Conservation (phyloP, 2,797 vertebrate species). For the Eleutherodactylus coqui region DNA sequence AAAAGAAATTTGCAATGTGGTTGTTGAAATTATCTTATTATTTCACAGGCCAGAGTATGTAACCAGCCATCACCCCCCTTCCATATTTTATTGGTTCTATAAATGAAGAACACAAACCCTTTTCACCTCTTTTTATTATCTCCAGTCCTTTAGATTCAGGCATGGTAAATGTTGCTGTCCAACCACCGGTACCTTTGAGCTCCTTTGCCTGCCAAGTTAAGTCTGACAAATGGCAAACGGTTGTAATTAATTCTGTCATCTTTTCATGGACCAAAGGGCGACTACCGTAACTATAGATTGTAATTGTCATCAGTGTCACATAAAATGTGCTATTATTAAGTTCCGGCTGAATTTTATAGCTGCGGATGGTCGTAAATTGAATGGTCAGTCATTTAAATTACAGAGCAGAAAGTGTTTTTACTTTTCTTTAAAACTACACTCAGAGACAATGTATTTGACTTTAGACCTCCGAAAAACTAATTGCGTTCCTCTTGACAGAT, state of each 20-base stretch:
- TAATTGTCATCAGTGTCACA: conserved; percentile 89
- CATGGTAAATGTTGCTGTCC: conserved; percentile 83
- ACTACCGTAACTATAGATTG: conserved; percentile 83
- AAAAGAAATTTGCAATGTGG: background rate
- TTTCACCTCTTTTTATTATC: conserved; percentile 81
- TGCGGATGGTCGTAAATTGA: conserved; percentile 84
- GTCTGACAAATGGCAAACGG: conserved; percentile 81
- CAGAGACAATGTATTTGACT: conserved; percentile 78
- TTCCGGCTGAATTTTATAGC: conserved; percentile 87
- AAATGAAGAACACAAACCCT: conserved; percentile 67
- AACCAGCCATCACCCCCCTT: background rate
- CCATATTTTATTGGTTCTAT: conserved; percentile 1
- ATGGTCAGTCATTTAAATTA: conserved; percentile 88
- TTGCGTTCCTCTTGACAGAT: conserved; percentile 75
- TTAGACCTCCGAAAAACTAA: conserved; percentile 75
- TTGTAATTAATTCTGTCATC: conserved; percentile 84
- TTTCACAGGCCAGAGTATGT: background rate
- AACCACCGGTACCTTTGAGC: conserved; percentile 76
- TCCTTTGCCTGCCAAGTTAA: conserved; percentile 81
- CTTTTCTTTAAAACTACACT: conserved; percentile 74
- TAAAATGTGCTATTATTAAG: conserved; percentile 90
- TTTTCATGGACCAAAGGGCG: conserved; percentile 78
- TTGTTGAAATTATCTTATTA: background rate
- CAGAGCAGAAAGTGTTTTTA: conserved; percentile 71
- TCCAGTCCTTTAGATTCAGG: conserved; percentile 81